Conservation (phyloP, 2,888 invertebrate species). For the Apeira syringaria region DNA sequence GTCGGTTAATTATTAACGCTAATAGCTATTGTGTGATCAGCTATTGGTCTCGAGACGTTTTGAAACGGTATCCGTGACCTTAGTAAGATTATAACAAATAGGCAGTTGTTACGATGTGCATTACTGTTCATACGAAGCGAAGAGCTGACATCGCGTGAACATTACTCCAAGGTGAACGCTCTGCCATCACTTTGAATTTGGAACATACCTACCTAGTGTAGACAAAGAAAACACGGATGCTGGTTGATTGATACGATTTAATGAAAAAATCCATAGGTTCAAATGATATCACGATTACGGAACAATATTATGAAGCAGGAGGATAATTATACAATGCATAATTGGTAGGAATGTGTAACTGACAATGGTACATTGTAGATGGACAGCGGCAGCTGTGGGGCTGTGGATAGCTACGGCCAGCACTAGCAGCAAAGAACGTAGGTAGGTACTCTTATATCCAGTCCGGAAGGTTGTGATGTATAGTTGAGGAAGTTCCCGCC, state of each 20-base stretch:
- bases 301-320: too few relatives aligned
- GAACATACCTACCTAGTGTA: constrained; percentile 36
- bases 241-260: constrained; percentile 29
- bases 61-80: constrained; percentile 55
- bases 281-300: constrained; percentile 39
- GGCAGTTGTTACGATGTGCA: constrained; percentile 49
- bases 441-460: too few relatives aligned
- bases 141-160: constrained; percentile 30
- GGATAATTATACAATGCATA: too few relatives aligned
- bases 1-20: constrained; percentile 16
- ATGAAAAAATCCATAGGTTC: constrained; percentile 28
- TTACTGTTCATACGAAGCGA: constrained; percentile 51
- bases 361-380: too few relatives aligned
- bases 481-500: too few relatives aligned
- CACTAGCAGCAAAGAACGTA: too few relatives aligned
- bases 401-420: too few relatives aligned
- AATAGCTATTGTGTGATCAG: constrained; percentile 28
- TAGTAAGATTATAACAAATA: constrained; percentile 61
- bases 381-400: too few relatives aligned
- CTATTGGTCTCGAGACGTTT: constrained; percentile 22
- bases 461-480: too few relatives aligned
- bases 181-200: constrained; percentile 33
- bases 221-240: constrained; percentile 43
- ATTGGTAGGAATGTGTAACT: too few relatives aligned
- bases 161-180: constrained; percentile 62